Evolutionary conservation across 2,797 vertebrate genomes (phyloP).

Genomic region (Melanotaenia nigrans): DNA sequence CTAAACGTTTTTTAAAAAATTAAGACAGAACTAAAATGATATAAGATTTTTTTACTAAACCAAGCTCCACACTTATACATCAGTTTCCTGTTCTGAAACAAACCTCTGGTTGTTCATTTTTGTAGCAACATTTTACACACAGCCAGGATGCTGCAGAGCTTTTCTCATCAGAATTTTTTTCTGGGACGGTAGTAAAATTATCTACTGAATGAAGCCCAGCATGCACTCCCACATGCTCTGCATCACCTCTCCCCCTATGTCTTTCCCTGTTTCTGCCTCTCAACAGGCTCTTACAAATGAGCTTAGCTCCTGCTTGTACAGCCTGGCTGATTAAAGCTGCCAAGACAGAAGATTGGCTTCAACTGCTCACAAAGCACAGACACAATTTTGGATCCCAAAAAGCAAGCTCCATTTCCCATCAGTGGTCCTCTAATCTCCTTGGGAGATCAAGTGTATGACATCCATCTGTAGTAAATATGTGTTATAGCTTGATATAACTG

Average conservation of each 20-base stretch:
- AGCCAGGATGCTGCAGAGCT: slow-evolving; percentile 9
- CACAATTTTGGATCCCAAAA: slow-evolving; percentile 29
- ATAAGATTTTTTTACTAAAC: neutral
- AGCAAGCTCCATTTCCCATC: slow-evolving; percentile 15
- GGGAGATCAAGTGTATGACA: slow-evolving; percentile 31
- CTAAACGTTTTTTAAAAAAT: neutral
- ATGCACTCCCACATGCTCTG: neutral
- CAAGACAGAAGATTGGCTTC: slow-evolving; percentile 39
- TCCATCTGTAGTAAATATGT: slow-evolving; percentile 54
- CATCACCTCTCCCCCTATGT: slow-evolving; percentile 19
- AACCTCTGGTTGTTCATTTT: neutral
- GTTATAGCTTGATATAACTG: slow-evolving; percentile 17
- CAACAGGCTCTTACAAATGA: slow-evolving; percentile 31
- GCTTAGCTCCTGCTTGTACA: slow-evolving; percentile 35
- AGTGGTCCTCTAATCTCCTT: slow-evolving; percentile 21
- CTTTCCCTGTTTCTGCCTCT: slow-evolving; percentile 22
- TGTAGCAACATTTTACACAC: neutral
- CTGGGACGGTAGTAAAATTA: neutral
- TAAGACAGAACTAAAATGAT: neutral
- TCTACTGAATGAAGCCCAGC: slow-evolving; percentile 8
- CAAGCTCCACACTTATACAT: neutral
- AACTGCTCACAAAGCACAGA: slow-evolving; percentile 33
- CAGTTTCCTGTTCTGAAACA: slow-evolving; percentile 24
- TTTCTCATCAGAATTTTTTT: slow-evolving; percentile 4
- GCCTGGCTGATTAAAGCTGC: slow-evolving; percentile 43